Base-by-base conservation (phyloP, 2,113 vertebrate genomes). In the Aldabrachelys gigantea region DNA sequence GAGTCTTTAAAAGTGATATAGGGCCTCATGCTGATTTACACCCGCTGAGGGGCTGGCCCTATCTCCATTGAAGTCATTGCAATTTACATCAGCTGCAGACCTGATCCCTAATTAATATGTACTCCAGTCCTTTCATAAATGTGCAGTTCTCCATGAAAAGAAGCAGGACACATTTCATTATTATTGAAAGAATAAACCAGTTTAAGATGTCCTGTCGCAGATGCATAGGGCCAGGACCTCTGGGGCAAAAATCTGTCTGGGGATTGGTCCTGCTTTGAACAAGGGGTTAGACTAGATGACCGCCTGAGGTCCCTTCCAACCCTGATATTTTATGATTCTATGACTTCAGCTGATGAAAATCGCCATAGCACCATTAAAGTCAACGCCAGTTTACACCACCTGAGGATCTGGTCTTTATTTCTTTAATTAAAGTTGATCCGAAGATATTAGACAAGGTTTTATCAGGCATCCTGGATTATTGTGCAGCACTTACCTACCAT, bases 381-480 rank as follows among this genome's bases (percentile, higher is more conserved):
- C 49, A 92, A 88, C 41, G 21, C 31, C 59, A 69, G 12, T 85
- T 84, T 59, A 84, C 78, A 84, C n/a, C 54, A 87, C 78, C 12
- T 93, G 35, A 96, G 41, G 56, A 89, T 41, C 56, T 91, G 82
- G 53, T 57, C 86, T 88, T 87, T 80, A 19, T 35, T 86, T 91
- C 88, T 96, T 93, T 95, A 96, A 95, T 97, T 96, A 93, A 94
- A 91, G 24, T 53, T 95, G 12, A 47, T 96, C 97, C 87, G 69
- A 95, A 95, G 50, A 89, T 92, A 93, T 92, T 75, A 96, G 82
- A 47, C n/a, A 88, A 80, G 47, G 35, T 69, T 89, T 88, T 92
- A 87, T 89, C 85, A 92, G 44, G 29, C 57, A 94, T 59, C 94
- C 47, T 87, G 89, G 27, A 72, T 94, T 97, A 93, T 89, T 96